Percentiles rank a stretch among this genome's conserved stretches.
Conservation (phyloP, 2,113 vertebrate species). For the Cheirogaleus medius region DNA sequence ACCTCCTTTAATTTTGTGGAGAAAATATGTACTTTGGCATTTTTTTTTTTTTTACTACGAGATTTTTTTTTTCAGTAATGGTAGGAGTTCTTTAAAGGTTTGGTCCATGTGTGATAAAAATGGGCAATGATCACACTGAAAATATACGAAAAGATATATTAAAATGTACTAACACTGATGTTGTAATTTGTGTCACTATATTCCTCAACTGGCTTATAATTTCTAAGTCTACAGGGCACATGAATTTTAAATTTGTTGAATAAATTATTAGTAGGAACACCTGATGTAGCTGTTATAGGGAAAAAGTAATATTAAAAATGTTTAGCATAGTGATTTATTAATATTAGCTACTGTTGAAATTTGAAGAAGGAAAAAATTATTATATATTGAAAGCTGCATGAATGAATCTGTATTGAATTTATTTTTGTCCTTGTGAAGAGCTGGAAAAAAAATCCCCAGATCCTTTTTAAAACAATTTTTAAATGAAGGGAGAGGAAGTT, state of each 20-base stretch:
- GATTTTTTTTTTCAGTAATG: neutral
- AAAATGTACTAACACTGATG: neutral
- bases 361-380: neutral
- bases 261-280: neutral
- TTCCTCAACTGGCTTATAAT: neutral
- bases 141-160: neutral
- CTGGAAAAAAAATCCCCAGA: neutral
- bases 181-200: neutral
- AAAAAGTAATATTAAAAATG: neutral
- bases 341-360: neutral
- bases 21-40: neutral
- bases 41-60: neutral
- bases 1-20: neutral
- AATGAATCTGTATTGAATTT: neutral
- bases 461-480: neutral
- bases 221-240: neutral
- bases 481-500: neutral
- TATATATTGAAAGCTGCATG: neutral
- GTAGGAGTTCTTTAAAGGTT: neutral
- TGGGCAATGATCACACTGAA: neutral
- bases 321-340: neutral
- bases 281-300: neutral
- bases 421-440: neutral
- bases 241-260: neutral
- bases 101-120: neutral